Evolutionary conservation across 2,113 vertebrate genomes (phyloP).

Genomic region (Cynocephalus volans): DNA sequence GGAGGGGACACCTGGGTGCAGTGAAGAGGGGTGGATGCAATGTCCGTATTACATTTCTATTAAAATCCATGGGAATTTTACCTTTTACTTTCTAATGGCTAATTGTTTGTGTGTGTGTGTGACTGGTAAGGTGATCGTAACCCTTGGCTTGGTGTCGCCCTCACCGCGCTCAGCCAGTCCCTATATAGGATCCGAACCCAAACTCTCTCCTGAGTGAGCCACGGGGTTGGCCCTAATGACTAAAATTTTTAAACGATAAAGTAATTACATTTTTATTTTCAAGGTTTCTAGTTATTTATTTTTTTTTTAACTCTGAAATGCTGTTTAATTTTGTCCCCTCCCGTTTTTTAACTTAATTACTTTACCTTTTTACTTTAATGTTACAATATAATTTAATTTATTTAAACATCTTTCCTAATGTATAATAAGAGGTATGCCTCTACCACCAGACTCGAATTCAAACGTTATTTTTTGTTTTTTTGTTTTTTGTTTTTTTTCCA

Average conservation of each 20-base stretch:
- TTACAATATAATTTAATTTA: not conserved
- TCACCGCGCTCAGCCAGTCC: too few species aligned
- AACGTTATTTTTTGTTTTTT: conserved; percentile 46
- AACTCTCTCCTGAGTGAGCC: too few species aligned
- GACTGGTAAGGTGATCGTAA: too few species aligned
- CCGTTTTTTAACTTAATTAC: not conserved
- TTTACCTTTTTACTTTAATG: not conserved
- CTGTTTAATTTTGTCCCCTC: not conserved
- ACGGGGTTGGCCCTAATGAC: too few species aligned
- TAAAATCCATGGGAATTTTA: not conserved
- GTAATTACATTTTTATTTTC: too few species aligned
- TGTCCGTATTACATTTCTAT: not conserved
- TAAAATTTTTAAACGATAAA: too few species aligned
- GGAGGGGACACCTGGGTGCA: not conserved
- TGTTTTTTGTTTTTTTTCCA: too few species aligned
- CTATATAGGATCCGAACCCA: too few species aligned
- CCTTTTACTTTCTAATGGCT: not conserved
- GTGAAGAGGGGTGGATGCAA: not conserved
- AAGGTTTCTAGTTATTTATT: too few species aligned
- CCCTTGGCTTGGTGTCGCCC: too few species aligned
- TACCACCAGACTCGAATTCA: not conserved
- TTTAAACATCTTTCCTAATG: conserved; percentile 14
- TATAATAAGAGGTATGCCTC: not conserved
- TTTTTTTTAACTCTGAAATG: not conserved
- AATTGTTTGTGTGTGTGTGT: too few species aligned